These are phyloP conservation scores for Bradypodion pumilum DNA, from an alignment of 2,797 vertebrate species.

Conservation along the genomic window DNA sequence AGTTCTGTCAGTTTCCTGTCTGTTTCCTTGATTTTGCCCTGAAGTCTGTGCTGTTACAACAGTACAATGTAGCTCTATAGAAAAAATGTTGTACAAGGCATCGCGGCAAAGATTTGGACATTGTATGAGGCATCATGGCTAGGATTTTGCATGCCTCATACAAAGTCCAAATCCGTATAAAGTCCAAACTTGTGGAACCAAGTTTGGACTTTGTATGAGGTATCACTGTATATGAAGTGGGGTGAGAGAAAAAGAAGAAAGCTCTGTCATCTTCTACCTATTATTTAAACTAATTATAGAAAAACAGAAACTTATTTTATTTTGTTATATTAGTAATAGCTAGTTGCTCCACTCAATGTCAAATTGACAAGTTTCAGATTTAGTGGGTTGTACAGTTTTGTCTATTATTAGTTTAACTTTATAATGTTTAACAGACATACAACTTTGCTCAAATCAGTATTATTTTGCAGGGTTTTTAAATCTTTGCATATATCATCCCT, in stretches of 20 bases:
- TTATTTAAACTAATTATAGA: slow-evolving; percentile 36
- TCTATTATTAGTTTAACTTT: slow-evolving; percentile 36
- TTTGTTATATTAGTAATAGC: slow-evolving; percentile 21
- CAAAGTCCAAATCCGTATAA: too few relatives aligned
- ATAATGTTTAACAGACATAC: slow-evolving; percentile 25
- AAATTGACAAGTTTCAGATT: slow-evolving; percentile 46
- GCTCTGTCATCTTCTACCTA: neutral
- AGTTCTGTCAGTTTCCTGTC: too few relatives aligned
- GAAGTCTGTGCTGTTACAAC: too few relatives aligned
- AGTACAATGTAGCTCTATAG: too few relatives aligned
- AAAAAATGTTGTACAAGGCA: too few relatives aligned
- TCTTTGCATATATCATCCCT: neutral
- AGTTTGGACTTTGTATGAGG: too few relatives aligned
- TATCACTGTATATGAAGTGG: neutral
- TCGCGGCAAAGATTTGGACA: too few relatives aligned
- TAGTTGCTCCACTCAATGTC: slow-evolving; percentile 45
- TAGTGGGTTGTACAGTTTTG: slow-evolving; percentile 23
- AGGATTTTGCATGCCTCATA: too few relatives aligned
- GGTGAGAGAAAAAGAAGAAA: neutral
- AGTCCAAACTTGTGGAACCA: too few relatives aligned
- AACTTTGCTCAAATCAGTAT: neutral
- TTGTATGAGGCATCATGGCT: too few relatives aligned
- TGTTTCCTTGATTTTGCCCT: too few relatives aligned
- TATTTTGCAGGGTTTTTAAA: slow-evolving; percentile 5
- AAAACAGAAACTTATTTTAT: slow-evolving; percentile 32